Conservation (phyloP, 2,113 vertebrate species). For the Pontoporia blainvillei region DNA sequence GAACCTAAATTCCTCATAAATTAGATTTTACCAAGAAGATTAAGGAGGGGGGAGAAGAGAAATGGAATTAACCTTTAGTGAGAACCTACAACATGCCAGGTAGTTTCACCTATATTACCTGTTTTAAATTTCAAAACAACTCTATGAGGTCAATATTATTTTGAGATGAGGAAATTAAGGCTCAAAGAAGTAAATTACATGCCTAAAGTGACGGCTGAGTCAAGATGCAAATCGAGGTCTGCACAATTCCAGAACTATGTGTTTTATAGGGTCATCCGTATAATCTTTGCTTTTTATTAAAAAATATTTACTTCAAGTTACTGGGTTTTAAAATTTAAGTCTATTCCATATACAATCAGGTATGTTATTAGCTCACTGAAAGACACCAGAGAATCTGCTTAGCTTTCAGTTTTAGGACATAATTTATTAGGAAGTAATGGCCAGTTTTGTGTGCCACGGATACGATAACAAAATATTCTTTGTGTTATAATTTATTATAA, state of each 20-base stretch:
- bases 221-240: neutral
- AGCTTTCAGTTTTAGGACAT: neutral
- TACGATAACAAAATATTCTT: neutral
- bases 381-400: neutral
- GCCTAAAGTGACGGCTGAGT: neutral
- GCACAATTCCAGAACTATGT: neutral
- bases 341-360: neutral
- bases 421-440: neutral
- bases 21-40: neutral
- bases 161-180: neutral
- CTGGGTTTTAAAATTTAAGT: neutral
- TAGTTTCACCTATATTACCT: neutral
- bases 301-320: neutral
- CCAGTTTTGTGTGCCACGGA: neutral
- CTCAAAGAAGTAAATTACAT: neutral
- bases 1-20: neutral
- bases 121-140: neutral
- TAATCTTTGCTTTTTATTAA: conserved; percentile 2
- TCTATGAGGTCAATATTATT: neutral
- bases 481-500: neutral
- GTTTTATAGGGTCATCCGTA: neutral
- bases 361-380: neutral
- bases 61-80: neutral
- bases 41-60: neutral
- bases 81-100: neutral